phyloP scores from a whole-genome alignment of 2,797 vertebrate genomes.

The Hypotaenidia philippensis region DNA sequence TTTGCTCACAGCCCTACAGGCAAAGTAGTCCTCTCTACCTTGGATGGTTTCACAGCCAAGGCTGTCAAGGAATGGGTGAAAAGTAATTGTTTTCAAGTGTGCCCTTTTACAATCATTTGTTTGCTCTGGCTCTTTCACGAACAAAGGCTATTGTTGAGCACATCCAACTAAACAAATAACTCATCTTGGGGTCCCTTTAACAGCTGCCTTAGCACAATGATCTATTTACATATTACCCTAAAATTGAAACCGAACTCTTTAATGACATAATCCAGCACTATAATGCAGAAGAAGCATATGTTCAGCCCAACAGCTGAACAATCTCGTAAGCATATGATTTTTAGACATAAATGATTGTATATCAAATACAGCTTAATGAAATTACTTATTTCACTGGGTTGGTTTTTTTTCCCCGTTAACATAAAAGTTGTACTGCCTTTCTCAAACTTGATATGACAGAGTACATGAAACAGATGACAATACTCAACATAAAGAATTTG shows the following conservation, averaged over 20 bases:
- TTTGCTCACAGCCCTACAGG: conserved; percentile 59
- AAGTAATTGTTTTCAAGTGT: conserved; percentile 90
- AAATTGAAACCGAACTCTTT: conserved; percentile 87
- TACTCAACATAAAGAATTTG: conserved; percentile 1
- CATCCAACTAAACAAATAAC: conserved; percentile 88
- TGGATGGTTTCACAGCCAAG: conserved; percentile 85
- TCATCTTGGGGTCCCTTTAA: conserved; percentile 86
- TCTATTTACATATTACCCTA: conserved; percentile 86
- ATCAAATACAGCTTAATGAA: conserved; percentile 44
- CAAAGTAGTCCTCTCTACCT: conserved; percentile 74
- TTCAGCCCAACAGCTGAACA: conserved; percentile 79
- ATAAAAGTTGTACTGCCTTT: conserved; percentile 26
- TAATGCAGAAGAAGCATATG: conserved; percentile 77
- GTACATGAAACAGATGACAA: background rate
- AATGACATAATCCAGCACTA: conserved; percentile 83
- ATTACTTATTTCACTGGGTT: conserved; percentile 46
- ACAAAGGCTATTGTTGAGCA: conserved; percentile 89
- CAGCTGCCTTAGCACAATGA: conserved; percentile 87
- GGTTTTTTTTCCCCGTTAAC: background rate
- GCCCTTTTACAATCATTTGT: conserved; percentile 89
- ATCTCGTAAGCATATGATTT: conserved; percentile 76
- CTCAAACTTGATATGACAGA: conserved; percentile 30
- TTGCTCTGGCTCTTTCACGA: conserved; percentile 88
- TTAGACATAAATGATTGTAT: conserved; percentile 73
- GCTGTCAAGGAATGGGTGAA: conserved; percentile 86